phyloP scores from a whole-genome alignment of 2,797 vertebrate genomes.

The Alectoris magna region DNA sequence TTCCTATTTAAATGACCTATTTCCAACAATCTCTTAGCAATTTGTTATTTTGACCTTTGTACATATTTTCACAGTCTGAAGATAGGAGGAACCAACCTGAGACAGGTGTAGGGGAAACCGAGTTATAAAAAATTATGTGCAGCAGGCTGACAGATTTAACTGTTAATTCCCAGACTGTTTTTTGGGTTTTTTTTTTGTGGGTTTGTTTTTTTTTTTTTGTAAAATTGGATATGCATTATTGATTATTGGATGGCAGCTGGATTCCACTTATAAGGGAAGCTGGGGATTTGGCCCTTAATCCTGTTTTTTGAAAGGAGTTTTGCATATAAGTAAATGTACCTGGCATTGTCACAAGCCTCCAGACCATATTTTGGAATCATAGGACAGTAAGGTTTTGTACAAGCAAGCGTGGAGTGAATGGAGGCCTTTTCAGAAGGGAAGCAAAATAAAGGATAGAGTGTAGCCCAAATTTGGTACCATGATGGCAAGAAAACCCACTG shows the following conservation, averaged over 20 bases:
- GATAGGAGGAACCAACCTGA: background rate
- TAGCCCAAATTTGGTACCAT: background rate
- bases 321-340: background rate
- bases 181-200: background rate
- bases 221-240: background rate
- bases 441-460: fast-evolving
- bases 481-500: background rate
- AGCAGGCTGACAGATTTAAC: background rate
- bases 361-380: background rate
- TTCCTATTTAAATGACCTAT: background rate
- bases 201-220: background rate
- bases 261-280: background rate
- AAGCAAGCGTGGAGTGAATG: background rate
- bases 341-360: background rate
- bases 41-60: slow-evolving; percentile 36
- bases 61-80: background rate
- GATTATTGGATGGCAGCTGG: background rate
- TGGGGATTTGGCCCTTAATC: background rate
- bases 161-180: background rate
- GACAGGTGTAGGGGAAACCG: background rate
- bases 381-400: background rate
- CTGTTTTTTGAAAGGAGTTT: background rate
- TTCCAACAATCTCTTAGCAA: slow-evolving; percentile 9
- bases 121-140: background rate
- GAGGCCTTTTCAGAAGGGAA: background rate